A percentile compares a stretch with the other conserved stretches of the same genome.
phyloP scores from a whole-genome alignment of 2,888 invertebrate species.

The Xanthia icteritia region DNA sequence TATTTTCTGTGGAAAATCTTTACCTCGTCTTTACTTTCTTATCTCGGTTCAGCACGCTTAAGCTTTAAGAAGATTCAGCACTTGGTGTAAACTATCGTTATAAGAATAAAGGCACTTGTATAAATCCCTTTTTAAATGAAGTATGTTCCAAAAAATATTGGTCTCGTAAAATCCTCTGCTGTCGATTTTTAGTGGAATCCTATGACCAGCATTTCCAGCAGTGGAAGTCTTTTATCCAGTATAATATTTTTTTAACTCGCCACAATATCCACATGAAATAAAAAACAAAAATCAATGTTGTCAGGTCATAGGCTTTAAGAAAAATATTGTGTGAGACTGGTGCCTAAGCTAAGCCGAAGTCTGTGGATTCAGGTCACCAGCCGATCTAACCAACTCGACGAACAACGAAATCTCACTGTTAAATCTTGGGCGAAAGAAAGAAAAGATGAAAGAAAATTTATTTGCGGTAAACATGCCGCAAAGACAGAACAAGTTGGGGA shows the following conservation, averaged over 20 bases:
- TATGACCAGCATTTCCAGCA: background rate
- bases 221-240: too few relatives aligned
- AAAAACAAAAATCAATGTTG: background rate
- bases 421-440: background rate
- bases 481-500: too few relatives aligned
- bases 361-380: background rate
- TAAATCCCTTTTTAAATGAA: background rate
- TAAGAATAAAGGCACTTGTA: conserved; percentile 15
- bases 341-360: background rate
- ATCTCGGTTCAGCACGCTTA: conserved; percentile 42
- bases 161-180: too few relatives aligned
- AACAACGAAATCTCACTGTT: background rate
- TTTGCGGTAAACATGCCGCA: too few relatives aligned
- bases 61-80: conserved; percentile 46
- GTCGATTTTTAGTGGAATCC: background rate
- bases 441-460: too few relatives aligned
- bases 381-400: too few relatives aligned
- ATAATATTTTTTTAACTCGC: background rate
- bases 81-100: conserved; percentile 36
- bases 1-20: conserved; percentile 39
- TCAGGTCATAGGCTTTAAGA: background rate
- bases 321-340: background rate
- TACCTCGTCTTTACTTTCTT: conserved; percentile 45
- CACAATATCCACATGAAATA: background rate
- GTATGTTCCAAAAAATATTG: background rate